phyloP scores from a whole-genome alignment of 1,140 invertebrate species.

The Chlorops oryzae region DNA sequence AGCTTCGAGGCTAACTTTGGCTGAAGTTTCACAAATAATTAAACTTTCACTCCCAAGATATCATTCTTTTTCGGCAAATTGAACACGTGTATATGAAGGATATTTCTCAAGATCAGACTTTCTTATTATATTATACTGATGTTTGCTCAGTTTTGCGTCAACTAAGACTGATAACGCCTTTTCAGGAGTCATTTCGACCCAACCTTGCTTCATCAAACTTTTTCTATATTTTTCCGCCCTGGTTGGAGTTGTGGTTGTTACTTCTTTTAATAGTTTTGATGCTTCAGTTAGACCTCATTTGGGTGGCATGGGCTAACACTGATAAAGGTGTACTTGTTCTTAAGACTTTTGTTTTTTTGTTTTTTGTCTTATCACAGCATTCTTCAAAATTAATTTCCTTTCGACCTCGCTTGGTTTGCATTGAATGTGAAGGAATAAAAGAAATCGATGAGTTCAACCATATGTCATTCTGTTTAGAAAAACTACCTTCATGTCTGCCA shows the following conservation, averaged over 20 bases:
- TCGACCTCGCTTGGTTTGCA: background rate
- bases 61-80: background rate
- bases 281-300: background rate
- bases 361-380: background rate
- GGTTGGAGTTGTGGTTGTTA: no score
- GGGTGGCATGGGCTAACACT: background rate
- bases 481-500: no score
- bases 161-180: background rate
- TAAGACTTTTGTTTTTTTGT: background rate
- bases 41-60: background rate
- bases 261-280: background rate
- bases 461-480: background rate
- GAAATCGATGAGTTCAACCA: background rate
- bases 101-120: background rate
- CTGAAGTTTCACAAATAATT: background rate
- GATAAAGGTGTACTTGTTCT: background rate
- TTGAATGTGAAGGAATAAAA: background rate
- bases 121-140: background rate
- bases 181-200: background rate
- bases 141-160: background rate
- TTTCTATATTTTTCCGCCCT: background rate
- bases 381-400: no score
- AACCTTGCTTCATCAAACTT: no score
- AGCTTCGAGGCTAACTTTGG: background rate
- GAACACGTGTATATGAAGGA: background rate